Evolutionary conservation across 2,113 vertebrate genomes (phyloP).

Genomic region (Cyrtonyx montezumae): DNA sequence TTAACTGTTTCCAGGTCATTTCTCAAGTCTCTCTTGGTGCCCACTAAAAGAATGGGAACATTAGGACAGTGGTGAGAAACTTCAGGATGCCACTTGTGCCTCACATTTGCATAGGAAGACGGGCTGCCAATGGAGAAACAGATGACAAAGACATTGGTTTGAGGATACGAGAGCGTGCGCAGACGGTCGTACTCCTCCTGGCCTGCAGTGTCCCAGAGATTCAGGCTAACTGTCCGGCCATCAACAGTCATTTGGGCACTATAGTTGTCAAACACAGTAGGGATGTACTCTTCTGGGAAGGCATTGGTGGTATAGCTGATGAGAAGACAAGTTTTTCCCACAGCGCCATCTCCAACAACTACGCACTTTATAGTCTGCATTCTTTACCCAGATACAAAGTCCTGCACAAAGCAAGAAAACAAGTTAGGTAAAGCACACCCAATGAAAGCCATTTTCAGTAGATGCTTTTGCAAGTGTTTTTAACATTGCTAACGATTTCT

Average conservation of each 20-base stretch:
- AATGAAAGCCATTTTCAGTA: not conserved
- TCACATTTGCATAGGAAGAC: conserved; percentile 91
- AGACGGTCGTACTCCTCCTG: conserved; percentile 94
- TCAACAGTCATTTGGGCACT: conserved; percentile 94
- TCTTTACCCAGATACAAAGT: conserved; percentile 75
- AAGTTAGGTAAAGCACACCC: not conserved
- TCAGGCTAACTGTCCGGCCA: conserved; percentile 91
- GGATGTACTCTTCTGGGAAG: conserved; percentile 94
- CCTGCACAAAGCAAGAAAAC: conserved; percentile 37
- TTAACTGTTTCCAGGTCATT: conserved; percentile 88
- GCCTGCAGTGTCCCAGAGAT: conserved; percentile 95
- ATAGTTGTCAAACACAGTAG: conserved; percentile 96
- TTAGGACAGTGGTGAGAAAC: conserved; percentile 94
- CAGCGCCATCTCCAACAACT: conserved; percentile 92
- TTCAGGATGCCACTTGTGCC: conserved; percentile 95
- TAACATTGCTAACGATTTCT: not conserved
- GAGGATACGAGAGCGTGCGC: conserved; percentile 91
- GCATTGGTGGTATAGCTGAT: conserved; percentile 95
- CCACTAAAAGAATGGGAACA: conserved; percentile 90
- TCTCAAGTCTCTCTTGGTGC: conserved; percentile 92
- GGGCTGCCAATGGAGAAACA: conserved; percentile 94
- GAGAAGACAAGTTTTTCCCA: conserved; percentile 96
- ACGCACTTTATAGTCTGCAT: conserved; percentile 98
- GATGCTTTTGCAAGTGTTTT: not conserved
- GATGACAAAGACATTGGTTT: conserved; percentile 94